phyloP scores from a whole-genome alignment of 2,113 vertebrate species.

The Okapia johnstoni region DNA sequence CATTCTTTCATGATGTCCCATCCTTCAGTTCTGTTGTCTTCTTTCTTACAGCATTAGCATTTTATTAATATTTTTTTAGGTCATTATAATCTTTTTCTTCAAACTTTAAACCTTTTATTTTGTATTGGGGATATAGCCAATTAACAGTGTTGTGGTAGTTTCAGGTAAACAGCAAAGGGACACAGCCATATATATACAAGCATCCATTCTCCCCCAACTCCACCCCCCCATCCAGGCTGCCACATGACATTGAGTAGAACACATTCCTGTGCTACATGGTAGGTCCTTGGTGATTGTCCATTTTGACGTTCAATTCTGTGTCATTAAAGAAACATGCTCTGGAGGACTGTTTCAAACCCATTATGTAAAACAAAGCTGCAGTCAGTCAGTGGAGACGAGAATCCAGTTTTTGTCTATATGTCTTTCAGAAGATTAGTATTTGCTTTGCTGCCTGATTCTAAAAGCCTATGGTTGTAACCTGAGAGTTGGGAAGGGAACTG shows the following conservation, averaged over 20 bases:
- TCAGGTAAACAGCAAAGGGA: background rate
- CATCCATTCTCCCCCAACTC: background rate
- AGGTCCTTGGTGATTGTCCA: background rate
- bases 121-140: background rate
- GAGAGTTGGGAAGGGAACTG: background rate
- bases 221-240: accelerated
- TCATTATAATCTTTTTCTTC: background rate
- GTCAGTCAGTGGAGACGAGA: background rate
- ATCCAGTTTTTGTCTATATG: background rate
- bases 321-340: background rate
- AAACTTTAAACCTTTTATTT: background rate
- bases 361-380: background rate
- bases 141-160: background rate
- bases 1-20: background rate
- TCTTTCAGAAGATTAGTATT: background rate
- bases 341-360: background rate
- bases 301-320: background rate
- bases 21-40: background rate
- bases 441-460: background rate
- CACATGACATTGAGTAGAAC: background rate
- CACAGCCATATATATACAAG: background rate
- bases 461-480: background rate
- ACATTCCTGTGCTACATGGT: background rate
- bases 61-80: background rate
- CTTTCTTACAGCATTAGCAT: background rate